Conservation (phyloP, 2,113 vertebrate genomes). For the Stomatorhinus ivindoensis region DNA sequence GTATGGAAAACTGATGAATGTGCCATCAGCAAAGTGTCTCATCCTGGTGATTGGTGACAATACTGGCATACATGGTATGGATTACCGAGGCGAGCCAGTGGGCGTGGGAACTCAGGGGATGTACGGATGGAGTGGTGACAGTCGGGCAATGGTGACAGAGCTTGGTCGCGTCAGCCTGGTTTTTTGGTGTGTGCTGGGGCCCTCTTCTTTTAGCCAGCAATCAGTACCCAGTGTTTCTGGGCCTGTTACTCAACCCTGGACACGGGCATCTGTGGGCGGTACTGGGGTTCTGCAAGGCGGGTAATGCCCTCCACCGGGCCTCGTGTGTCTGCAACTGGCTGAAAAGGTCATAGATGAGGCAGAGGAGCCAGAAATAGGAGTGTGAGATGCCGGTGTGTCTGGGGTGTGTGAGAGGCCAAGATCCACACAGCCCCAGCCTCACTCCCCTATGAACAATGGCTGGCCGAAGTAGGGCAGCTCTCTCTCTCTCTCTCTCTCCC, state of each 20-base stretch:
- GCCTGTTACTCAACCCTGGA: background rate
- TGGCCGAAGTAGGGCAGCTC: conserved; percentile 43
- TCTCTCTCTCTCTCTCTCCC: background rate
- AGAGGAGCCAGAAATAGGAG: conserved; percentile 63
- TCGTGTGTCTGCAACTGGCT: conserved; percentile 35
- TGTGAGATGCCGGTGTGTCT: conserved; percentile 63
- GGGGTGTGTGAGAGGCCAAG: conserved; percentile 27
- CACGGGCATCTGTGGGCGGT: conserved; percentile 4
- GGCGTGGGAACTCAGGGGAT: background rate
- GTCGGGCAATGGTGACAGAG: background rate
- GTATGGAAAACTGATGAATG: background rate
- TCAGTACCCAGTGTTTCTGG: conserved; percentile 54
- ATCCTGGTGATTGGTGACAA: background rate
- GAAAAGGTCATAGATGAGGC: conserved; percentile 61
- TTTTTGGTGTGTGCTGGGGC: conserved; percentile 3
- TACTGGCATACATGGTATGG: background rate
- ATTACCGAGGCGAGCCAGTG: background rate
- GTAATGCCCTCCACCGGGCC: background rate
- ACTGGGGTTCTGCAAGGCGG: background rate
- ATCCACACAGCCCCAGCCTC: conserved; percentile 1
- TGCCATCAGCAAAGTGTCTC: background rate
- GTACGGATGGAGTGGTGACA: background rate
- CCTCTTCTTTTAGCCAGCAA: conserved; percentile 54
- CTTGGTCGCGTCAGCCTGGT: background rate
- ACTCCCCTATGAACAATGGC: conserved; percentile 45